These are phyloP conservation scores for Pantherophis alleghaniensis DNA, from an alignment of 2,797 vertebrate species.

Conservation along the genomic window DNA sequence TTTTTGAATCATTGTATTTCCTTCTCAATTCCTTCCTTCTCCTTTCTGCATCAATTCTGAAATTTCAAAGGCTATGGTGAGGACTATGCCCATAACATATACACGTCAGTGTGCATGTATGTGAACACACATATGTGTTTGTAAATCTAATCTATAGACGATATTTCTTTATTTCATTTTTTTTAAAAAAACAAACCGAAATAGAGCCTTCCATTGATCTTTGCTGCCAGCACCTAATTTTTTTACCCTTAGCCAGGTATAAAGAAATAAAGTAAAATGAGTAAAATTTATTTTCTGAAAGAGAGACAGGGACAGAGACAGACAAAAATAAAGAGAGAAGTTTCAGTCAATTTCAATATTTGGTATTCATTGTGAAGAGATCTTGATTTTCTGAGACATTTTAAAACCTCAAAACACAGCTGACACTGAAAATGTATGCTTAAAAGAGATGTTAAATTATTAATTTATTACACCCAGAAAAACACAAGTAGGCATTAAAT, in stretches of 20 bases:
- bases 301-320: not conserved
- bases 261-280: not conserved
- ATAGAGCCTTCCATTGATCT: not conserved
- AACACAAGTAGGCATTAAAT: not conserved
- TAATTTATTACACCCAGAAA: not conserved
- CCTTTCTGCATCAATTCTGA: not conserved
- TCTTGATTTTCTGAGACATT: not conserved
- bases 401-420: not conserved
- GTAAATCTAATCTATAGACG: not conserved
- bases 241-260: not conserved
- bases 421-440: not conserved
- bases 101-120: not conserved
- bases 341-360: not conserved
- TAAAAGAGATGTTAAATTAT: not conserved
- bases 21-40: not conserved
- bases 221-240: not conserved
- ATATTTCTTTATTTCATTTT: not conserved
- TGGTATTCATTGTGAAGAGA: not conserved
- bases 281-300: not conserved
- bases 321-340: not conserved
- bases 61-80: not conserved
- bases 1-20: not conserved
- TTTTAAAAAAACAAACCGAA: not conserved
- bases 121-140: not conserved
- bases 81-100: not conserved